A percentile compares a stretch with the other conserved stretches of the same genome.
phyloP scores from a whole-genome alignment of 2,888 invertebrate genomes.

The Meghimatium bilineatum region DNA sequence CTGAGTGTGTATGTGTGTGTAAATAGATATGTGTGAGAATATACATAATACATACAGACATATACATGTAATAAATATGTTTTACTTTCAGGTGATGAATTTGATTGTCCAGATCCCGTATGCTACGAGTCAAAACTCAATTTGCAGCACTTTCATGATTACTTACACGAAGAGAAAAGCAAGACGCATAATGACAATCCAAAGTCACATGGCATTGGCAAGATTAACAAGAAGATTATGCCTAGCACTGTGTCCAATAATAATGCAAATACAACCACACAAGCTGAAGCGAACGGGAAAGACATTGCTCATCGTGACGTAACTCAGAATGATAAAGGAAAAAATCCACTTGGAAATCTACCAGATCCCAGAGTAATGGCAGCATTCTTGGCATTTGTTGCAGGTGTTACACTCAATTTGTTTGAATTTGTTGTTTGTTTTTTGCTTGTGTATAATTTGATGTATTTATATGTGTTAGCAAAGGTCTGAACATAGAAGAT shows the following conservation, averaged over 20 bases:
- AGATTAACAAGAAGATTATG: neutral
- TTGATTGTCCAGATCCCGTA: slow-evolving; percentile 56
- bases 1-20: no score
- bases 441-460: no score
- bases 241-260: neutral
- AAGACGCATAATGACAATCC: neutral
- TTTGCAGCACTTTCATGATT: slow-evolving; percentile 69
- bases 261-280: neutral
- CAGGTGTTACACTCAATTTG: slow-evolving; percentile 19
- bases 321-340: neutral
- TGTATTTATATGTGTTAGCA: no score
- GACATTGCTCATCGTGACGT: slow-evolving; percentile 11
- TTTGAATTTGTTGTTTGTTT: no score
- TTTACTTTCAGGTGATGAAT: slow-evolving; percentile 52
- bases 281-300: neutral
- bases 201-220: neutral
- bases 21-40: no score
- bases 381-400: neutral
- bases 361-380: slow-evolving; percentile 17
- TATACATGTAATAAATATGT: neutral
- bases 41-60: no score
- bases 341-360: neutral
- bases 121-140: slow-evolving; percentile 69
- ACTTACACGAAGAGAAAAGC: slow-evolving; percentile 64
- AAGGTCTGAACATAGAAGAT: no score